Evolutionary conservation across 2,797 vertebrate species (phyloP).

Genomic region (Myotis daubentonii): DNA sequence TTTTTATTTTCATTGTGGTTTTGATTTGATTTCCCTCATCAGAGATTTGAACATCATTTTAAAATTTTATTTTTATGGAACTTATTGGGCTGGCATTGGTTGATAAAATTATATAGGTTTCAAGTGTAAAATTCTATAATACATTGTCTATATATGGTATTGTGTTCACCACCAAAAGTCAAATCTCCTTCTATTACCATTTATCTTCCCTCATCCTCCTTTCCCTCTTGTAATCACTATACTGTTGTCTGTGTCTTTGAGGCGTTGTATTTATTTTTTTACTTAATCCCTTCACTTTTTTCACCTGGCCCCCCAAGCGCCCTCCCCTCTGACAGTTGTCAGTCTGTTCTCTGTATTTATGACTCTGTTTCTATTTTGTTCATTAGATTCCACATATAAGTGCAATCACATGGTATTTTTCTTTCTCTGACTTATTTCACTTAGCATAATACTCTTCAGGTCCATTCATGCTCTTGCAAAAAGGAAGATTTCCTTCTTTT

Average conservation of each 20-base stretch:
- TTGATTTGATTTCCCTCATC: background rate
- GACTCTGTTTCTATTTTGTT: background rate
- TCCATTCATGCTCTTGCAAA: background rate
- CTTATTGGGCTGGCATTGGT: background rate
- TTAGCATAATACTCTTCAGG: background rate
- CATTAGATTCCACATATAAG: background rate
- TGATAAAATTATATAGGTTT: background rate
- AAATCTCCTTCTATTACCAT: background rate
- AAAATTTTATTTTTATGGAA: background rate
- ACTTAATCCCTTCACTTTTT: background rate
- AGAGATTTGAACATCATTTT: background rate
- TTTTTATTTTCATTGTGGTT: background rate
- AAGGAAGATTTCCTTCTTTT: background rate
- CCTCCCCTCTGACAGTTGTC: background rate
- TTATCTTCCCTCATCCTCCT: background rate
- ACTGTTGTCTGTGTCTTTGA: background rate
- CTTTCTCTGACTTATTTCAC: background rate
- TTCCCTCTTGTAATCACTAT: background rate
- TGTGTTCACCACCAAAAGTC: background rate
- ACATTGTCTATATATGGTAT: background rate
- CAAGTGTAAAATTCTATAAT: background rate
- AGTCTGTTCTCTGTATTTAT: background rate
- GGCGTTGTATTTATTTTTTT: background rate
- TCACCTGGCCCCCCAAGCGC: background rate
- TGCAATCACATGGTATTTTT: background rate